Evolutionary conservation across 2,113 vertebrate species (phyloP).

Genomic region (Bothrops jararaca): DNA sequence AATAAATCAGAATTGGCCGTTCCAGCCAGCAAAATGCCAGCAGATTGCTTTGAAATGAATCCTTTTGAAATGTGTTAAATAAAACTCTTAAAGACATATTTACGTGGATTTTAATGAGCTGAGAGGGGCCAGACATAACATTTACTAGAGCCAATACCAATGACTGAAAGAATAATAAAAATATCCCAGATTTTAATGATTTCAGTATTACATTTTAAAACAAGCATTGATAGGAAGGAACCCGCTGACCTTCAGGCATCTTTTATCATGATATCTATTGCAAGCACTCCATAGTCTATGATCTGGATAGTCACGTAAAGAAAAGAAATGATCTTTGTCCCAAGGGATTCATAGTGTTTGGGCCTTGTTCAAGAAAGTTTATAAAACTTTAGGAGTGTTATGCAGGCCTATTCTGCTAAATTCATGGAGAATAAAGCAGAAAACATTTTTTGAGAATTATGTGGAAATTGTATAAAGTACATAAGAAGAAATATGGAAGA

Average conservation of each 20-base stretch:
- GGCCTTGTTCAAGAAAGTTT: slow-evolving; percentile 41
- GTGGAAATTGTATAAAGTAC: not conserved
- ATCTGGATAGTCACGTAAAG: slow-evolving; percentile 47
- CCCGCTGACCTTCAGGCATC: slow-evolving; percentile 40
- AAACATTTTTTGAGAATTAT: not conserved
- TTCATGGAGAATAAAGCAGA: slow-evolving; percentile 12
- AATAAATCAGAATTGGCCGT: too few species aligned
- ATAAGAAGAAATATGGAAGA: not conserved
- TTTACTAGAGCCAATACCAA: slow-evolving; percentile 52
- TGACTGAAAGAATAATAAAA: slow-evolving; percentile 58
- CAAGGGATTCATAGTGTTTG: slow-evolving; percentile 56
- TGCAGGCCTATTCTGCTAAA: slow-evolving; percentile 21
- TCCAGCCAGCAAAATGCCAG: too few species aligned
- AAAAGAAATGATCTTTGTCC: slow-evolving; percentile 45
- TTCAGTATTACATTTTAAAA: slow-evolving; percentile 41
- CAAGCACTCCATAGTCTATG: slow-evolving; percentile 53
- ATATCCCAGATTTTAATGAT: slow-evolving; percentile 47
- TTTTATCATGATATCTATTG: slow-evolving; percentile 44
- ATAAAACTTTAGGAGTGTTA: slow-evolving; percentile 13
- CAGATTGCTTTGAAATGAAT: too few species aligned
- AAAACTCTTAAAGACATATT: too few species aligned
- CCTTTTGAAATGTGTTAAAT: too few species aligned
- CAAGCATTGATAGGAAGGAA: slow-evolving; percentile 43
- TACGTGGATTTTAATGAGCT: too few species aligned
- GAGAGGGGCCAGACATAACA: too few species aligned